These are phyloP conservation scores for Apotomis betuletana DNA, from an alignment of 2,888 invertebrate species.

Conservation along the genomic window DNA sequence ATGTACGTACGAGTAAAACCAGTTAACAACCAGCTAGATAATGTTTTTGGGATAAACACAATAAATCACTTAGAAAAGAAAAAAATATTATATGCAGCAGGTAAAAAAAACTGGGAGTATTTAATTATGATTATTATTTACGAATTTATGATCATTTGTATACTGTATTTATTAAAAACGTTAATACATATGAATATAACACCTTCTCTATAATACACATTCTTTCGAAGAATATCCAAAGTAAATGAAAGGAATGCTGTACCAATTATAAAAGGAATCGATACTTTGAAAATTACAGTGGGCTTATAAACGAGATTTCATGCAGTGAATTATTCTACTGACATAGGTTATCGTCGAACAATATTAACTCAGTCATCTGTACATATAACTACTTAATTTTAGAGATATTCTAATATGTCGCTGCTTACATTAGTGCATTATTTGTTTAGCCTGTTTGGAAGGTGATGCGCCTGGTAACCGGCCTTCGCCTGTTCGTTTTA, in stretches of 20 bases:
- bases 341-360: slow-evolving; percentile 46
- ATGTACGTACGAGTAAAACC: too few relatives aligned
- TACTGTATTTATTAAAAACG: neutral
- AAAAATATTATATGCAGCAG: slow-evolving; percentile 15
- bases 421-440: slow-evolving; percentile 67
- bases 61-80: slow-evolving; percentile 11
- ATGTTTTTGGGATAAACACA: slow-evolving; percentile 1
- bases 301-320: slow-evolving; percentile 18
- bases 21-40: too few relatives aligned
- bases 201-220: slow-evolving; percentile 17
- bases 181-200: slow-evolving; percentile 1
- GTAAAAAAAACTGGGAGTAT: slow-evolving; percentile 2
- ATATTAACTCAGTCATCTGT: slow-evolving; percentile 50
- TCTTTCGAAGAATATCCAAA: slow-evolving; percentile 6
- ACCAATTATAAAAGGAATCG: slow-evolving; percentile 18
- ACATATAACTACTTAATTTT: slow-evolving; percentile 53
- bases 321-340: slow-evolving; percentile 8
- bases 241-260: slow-evolving; percentile 18
- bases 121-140: neutral
- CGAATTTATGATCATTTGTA: neutral
- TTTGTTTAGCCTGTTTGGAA: slow-evolving; percentile 77
- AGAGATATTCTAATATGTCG: slow-evolving; percentile 50
- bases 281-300: slow-evolving; percentile 8
- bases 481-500: slow-evolving; percentile 75
- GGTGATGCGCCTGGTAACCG: slow-evolving; percentile 78